phyloP scores from a whole-genome alignment of 2,113 vertebrate species.

The Gallinago media region DNA sequence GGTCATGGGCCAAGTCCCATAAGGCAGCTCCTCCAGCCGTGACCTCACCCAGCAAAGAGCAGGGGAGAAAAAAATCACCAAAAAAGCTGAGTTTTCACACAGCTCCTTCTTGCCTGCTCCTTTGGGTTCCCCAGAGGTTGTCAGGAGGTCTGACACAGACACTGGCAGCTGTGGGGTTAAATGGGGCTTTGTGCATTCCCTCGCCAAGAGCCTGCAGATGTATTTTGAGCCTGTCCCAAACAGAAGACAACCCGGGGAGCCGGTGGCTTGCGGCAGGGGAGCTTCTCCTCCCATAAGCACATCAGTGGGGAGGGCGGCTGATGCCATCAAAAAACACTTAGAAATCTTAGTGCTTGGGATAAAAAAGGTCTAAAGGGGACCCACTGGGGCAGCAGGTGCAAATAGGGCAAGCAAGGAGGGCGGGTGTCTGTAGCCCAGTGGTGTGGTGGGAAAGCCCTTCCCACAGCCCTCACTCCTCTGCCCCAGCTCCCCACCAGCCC shows the following conservation, averaged over 20 bases:
- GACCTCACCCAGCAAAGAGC: neutral
- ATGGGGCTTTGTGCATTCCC: rapidly evolving
- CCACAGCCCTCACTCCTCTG: rapidly evolving
- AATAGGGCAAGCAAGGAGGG: rapidly evolving
- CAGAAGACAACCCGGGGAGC: neutral
- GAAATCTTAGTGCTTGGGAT: neutral
- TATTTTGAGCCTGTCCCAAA: neutral
- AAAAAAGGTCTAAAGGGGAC: neutral
- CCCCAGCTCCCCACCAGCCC: rapidly evolving
- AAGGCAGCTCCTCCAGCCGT: neutral
- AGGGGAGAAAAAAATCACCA: neutral
- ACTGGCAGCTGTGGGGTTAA: neutral
- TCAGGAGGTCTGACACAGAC: neutral
- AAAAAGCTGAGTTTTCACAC: neutral
- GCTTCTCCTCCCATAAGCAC: rapidly evolving
- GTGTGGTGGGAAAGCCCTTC: neutral
- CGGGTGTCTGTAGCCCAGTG: rapidly evolving
- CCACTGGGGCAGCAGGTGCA: rapidly evolving
- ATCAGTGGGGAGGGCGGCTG: rapidly evolving
- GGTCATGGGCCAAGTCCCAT: neutral
- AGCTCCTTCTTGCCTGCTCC: rapidly evolving
- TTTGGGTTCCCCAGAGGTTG: neutral
- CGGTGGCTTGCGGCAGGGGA: neutral
- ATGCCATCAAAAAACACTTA: rapidly evolving
- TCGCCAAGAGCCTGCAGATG: neutral